These are phyloP conservation scores for Phortica magna DNA, from an alignment of 2,888 invertebrate genomes.

Conservation along the genomic window DNA sequence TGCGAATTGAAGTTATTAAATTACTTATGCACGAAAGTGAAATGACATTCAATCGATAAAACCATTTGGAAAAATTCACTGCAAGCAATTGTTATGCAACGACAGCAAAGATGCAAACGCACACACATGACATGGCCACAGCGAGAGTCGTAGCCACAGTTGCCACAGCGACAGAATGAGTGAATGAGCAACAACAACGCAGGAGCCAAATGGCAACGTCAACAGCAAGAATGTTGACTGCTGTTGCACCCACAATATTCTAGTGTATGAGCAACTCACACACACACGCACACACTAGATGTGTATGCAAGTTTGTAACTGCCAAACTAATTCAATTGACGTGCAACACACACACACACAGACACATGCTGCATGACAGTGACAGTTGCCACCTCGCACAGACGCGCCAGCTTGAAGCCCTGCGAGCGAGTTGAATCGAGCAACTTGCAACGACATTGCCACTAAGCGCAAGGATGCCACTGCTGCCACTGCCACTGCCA, in stretches of 20 bases:
- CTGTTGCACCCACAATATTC: not conserved
- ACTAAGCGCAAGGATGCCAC: not conserved
- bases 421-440: not conserved
- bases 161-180: not conserved
- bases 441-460: conserved; percentile 5
- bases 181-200: not conserved
- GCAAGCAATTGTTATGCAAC: conserved; percentile 59
- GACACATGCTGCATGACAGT: conserved; percentile 7
- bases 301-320: conserved; percentile 51
- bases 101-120: conserved; percentile 23
- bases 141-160: not conserved
- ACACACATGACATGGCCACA: too few relatives aligned
- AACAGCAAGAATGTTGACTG: conserved; percentile 10
- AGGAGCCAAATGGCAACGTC: not conserved
- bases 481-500: conserved; percentile 50
- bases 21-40: conserved; percentile 34
- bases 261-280: not conserved
- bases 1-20: conserved; percentile 32
- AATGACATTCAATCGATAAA: conserved; percentile 53
- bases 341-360: conserved; percentile 50
- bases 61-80: conserved; percentile 27
- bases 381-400: conserved; percentile 15
- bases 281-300: not conserved
- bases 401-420: not conserved
- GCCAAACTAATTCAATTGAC: conserved; percentile 72